Conservation (phyloP, 30 jellyfish, hydroid and myxozoan species). For the Clytia hemisphaerica region DNA sequence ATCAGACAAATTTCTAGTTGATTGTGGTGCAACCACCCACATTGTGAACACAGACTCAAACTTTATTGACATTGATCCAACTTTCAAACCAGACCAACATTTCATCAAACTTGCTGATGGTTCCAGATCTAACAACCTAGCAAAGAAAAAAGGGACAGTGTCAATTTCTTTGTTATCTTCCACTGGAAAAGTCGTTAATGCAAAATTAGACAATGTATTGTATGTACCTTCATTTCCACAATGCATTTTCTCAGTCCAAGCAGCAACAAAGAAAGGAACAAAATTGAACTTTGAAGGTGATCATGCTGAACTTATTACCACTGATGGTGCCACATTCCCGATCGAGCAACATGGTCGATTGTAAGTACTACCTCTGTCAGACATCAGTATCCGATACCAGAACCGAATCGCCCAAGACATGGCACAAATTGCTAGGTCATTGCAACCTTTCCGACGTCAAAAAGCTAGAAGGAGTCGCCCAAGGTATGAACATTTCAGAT, state of each 20-base stretch:
- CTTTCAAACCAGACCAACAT: conserved; percentile 37
- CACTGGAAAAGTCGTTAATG: conserved; percentile 14
- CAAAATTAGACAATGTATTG: conserved; percentile 32
- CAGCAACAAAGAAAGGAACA: conserved; percentile 52
- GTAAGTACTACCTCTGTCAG: conserved; percentile 11
- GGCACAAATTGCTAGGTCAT: conserved; percentile 33
- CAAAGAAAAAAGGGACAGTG: conserved; percentile 33
- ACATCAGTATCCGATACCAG: conserved; percentile 1
- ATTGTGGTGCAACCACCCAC: no score
- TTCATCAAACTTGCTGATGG: conserved; percentile 62
- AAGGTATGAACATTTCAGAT: conserved; percentile 29
- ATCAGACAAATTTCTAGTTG: no score
- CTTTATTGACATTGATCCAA: no score
- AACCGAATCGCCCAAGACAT: background rate
- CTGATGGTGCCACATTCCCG: conserved; percentile 35
- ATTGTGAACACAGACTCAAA: no score
- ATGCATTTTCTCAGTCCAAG: conserved; percentile 50
- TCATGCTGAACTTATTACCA: conserved; percentile 27
- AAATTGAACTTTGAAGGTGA: conserved; percentile 7
- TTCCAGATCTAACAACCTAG: conserved; percentile 32
- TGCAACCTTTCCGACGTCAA: conserved; percentile 22
- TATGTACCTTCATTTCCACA: conserved; percentile 51
- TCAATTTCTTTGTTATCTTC: conserved; percentile 6
- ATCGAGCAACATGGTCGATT: conserved; percentile 42
- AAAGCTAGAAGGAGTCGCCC: conserved; percentile 24